Evolutionary conservation across 2,888 invertebrate genomes (phyloP).

Genomic region (Ectemnius cavifrons): DNA sequence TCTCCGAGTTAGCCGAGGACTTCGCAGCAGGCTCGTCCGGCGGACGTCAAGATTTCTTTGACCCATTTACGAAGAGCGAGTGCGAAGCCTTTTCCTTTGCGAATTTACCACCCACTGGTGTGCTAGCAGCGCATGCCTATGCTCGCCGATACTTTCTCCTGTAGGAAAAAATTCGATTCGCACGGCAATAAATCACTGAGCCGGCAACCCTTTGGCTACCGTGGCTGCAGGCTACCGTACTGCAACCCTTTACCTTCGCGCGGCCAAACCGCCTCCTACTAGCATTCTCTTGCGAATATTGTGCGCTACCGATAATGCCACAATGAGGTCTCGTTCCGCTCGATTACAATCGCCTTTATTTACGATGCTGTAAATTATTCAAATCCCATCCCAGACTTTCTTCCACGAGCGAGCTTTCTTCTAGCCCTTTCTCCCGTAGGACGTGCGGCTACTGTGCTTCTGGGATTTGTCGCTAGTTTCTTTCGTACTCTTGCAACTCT

Average conservation of each 20-base stretch:
- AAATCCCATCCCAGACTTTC: conserved; percentile 54
- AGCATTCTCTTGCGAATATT: conserved; percentile 50
- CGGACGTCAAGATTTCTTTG: conserved; percentile 39
- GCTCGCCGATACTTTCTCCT: conserved; percentile 35
- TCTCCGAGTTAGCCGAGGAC: background rate
- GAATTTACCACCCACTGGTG: conserved; percentile 25
- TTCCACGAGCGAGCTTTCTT: conserved; percentile 17
- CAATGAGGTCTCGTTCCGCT: conserved; percentile 68
- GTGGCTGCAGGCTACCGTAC: conserved; percentile 56
- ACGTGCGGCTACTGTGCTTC: background rate
- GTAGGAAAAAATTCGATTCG: conserved; percentile 71
- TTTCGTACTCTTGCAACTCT: too few relatives aligned
- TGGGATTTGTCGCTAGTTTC: background rate
- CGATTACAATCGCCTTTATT: conserved; percentile 69
- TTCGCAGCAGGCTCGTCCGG: background rate
- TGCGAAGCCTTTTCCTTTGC: conserved; percentile 9
- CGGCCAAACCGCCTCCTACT: conserved; percentile 19
- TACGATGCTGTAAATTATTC: conserved; percentile 72
- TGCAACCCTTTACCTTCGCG: background rate
- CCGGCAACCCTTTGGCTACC: conserved; percentile 67
- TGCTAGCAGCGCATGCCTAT: background rate
- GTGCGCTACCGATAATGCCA: conserved; percentile 59
- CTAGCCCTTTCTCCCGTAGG: conserved; percentile 36
- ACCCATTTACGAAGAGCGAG: conserved; percentile 43
- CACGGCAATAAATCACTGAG: conserved; percentile 71